Evolutionary conservation across 2,113 vertebrate species (phyloP), one percentile per base, ranked within the genome.

Genomic region (Hippocampus comes): DNA sequence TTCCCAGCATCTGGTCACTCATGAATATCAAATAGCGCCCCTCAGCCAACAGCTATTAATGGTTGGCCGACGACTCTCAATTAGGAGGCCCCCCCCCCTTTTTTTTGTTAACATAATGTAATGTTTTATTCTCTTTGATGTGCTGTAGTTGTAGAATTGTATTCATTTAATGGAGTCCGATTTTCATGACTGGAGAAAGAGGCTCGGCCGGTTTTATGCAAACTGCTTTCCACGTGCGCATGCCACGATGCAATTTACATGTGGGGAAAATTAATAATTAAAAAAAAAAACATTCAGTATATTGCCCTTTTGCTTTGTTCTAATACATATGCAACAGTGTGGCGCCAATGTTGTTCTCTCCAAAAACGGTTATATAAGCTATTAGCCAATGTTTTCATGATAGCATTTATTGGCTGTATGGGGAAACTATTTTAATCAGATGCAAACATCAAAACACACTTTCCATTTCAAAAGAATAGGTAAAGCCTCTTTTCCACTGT

Each of bases 61-160:
- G 11, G 56, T 57, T 57, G 56, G 1, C 2, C 9, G 1, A 57
- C 1, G 55, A 57, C 23, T 57, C 56, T 11, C 11, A 57, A 57
- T 25, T 25, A 23, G 1, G 23, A 23, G 1, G 2, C 0, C 2
- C 14, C 14, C 2, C 0, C 8, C 14, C 2, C 0, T 1, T n/a
- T 11, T 2, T 56, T 56, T 11, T 56, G 10, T 23, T 23, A 3
- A 21, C 10, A 2, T 3, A 56, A 25, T 6, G 56, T 59, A 3
- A 60, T 60, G 14, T 27, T 18, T 60, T 30, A 30, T 15, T 59
- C 59, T 27, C 14, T 61, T 61, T 34, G 12, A 61, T 61, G 14
- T 7, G 14, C 14, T 17, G 6, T 30, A 8, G 14, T 18, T 27
- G 7, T 61, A 34, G 59, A 34, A 34, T 34, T 18, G 6, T 61